These are phyloP conservation scores for Mus spretus DNA, from an alignment of 2,797 vertebrate species.

Conservation along the genomic window DNA sequence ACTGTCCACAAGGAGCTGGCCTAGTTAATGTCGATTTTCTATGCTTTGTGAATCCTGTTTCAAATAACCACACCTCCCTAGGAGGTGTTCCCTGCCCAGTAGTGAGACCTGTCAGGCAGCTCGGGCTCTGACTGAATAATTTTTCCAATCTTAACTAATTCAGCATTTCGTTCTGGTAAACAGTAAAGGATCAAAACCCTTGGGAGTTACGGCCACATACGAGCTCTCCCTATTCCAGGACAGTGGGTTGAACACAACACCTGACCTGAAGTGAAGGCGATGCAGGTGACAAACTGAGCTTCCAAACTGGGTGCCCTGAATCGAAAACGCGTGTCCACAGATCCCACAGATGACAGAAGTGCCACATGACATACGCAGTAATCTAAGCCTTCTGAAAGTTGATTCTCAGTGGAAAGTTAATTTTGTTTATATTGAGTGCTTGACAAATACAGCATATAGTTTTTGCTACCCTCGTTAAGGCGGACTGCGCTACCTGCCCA, in stretches of 20 bases:
- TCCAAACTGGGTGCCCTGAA: background rate
- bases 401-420: background rate
- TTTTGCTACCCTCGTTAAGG: background rate
- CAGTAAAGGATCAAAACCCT: background rate
- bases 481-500: background rate
- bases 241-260: background rate
- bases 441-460: background rate
- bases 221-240: background rate
- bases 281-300: no score
- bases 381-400: background rate
- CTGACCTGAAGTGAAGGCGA: no score
- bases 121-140: constrained; percentile 12
- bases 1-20: constrained; percentile 59
- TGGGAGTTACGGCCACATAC: background rate
- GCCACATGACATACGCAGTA: accelerated
- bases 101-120: background rate
- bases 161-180: constrained; percentile 28
- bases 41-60: constrained; percentile 50
- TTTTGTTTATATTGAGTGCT: background rate
- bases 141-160: background rate
- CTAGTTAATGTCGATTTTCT: constrained; percentile 44
- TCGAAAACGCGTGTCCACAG: background rate
- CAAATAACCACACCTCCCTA: constrained; percentile 2
- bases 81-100: background rate
- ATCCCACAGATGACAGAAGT: background rate